Evolutionary conservation across 2,797 vertebrate genomes (phyloP), one percentile per base, ranked within the genome.

Genomic region (Liparis tanakae): DNA sequence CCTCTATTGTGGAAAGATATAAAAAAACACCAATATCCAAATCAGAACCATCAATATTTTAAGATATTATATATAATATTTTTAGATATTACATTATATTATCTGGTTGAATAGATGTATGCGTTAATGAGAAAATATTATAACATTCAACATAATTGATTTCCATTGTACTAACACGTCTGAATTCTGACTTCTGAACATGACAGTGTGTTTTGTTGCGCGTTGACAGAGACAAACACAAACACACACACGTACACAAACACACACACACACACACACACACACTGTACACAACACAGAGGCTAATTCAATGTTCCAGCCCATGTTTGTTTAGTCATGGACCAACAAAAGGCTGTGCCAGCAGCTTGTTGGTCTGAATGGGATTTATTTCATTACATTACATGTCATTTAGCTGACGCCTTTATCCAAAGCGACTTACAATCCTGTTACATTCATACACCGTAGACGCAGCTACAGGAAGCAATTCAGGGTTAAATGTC

Each of bases 351-450:
- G 39, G 9, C 46, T 74, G 60, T 67, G 72, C 67, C 65, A 72
- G 74, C 50, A 72, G 72, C 73, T 72, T 74, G 62, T 73, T 84
- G 64, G 69, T 64, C 63, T 79, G 73, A 82, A 88, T 72, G 43
- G 57, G 71, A 77, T 82, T 87, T 68, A 79, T 76, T 82, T 80
- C n/a, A n/a, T n/a, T n/a, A n/a, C n/a, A n/a, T n/a, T n/a, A n/a
- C n/a, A n/a, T n/a, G n/a, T n/a, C n/a, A n/a, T n/a, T n/a, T n/a
- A n/a, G n/a, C n/a, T n/a, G n/a, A n/a, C n/a, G n/a, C n/a, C n/a
- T n/a, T n/a, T n/a, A n/a, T n/a, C n/a, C n/a, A n/a, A n/a, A n/a
- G n/a, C n/a, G n/a, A n/a, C n/a, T n/a, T n/a, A n/a, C n/a, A n/a
- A n/a, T n/a, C n/a, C n/a, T n/a, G n/a, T n/a, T n/a, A n/a, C n/a